A percentile compares a stretch with the other conserved stretches of the same genome.
Evolutionary conservation across 2,888 invertebrate species (phyloP).

Genomic region (Miltochrista miniata): DNA sequence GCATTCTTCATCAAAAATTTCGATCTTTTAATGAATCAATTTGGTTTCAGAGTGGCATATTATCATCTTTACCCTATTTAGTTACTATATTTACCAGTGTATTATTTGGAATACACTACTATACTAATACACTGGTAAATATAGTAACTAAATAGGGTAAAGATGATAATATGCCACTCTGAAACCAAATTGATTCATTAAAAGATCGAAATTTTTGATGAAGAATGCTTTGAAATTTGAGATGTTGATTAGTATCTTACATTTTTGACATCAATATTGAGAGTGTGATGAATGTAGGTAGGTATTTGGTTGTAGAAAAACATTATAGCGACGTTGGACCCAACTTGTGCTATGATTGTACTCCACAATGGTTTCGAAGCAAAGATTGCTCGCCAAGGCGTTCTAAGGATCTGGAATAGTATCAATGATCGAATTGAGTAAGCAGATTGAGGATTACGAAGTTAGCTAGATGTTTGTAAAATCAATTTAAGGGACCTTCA

Average conservation of each 20-base stretch:
- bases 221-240: too few relatives aligned
- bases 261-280: constrained; percentile 71
- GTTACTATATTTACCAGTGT: constrained; percentile 77
- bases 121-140: constrained; percentile 68
- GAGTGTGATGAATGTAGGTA: constrained; percentile 84
- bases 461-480: too few relatives aligned
- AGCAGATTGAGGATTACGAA: not conserved
- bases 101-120: constrained; percentile 84
- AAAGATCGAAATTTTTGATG: too few relatives aligned
- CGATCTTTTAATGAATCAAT: not conserved
- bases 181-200: constrained; percentile 39
- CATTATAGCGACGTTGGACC: constrained; percentile 84
- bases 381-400: constrained; percentile 81
- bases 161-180: constrained; percentile 80
- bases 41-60: constrained; percentile 81
- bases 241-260: constrained; percentile 31
- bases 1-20: too few relatives aligned
- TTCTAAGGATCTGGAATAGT: constrained; percentile 54
- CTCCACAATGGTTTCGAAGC: constrained; percentile 73
- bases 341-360: constrained; percentile 79
- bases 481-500: too few relatives aligned
- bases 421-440: not conserved
- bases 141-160: constrained; percentile 45
- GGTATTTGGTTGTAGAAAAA: constrained; percentile 86
- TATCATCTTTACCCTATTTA: constrained; percentile 85